Evolutionary conservation across 2,888 invertebrate genomes (phyloP).

Genomic region (Stenchaetothrips biformis): DNA sequence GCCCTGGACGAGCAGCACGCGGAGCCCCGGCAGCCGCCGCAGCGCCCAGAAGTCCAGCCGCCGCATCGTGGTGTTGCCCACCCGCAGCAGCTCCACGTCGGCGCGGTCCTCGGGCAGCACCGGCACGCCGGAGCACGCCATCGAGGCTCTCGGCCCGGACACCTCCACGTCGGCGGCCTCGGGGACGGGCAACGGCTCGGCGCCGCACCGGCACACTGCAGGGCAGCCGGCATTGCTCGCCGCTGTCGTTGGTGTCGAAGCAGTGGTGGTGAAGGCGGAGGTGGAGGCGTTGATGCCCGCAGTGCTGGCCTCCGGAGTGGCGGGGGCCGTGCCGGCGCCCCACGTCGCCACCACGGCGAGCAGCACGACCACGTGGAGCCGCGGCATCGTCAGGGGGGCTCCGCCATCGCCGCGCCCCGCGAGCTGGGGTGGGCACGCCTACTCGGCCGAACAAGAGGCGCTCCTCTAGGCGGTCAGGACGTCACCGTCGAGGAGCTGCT

Average conservation of each 20-base stretch:
- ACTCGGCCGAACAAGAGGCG: too few relatives aligned
- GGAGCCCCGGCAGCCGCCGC: constrained; percentile 33
- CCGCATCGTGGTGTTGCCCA: constrained; percentile 34
- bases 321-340: neutral
- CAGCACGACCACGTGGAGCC: neutral
- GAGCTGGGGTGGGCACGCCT: too few relatives aligned
- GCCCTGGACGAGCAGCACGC: constrained; percentile 33
- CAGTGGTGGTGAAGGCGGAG: neutral
- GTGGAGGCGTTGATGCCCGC: neutral
- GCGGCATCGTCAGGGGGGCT: neutral
- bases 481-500: neutral
- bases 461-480: too few relatives aligned
- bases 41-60: constrained; percentile 35
- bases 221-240: neutral
- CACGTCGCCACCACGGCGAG: neutral
- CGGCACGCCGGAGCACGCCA: constrained; percentile 7
- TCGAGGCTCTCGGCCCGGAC: neutral
- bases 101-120: neutral
- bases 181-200: neutral
- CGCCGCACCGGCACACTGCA: neutral
- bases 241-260: neutral
- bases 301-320: neutral
- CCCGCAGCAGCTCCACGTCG: constrained; percentile 33
- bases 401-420: neutral
- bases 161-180: neutral